Evolutionary conservation across 2,888 invertebrate genomes (phyloP).

Genomic region (Mesochorus sp.): DNA sequence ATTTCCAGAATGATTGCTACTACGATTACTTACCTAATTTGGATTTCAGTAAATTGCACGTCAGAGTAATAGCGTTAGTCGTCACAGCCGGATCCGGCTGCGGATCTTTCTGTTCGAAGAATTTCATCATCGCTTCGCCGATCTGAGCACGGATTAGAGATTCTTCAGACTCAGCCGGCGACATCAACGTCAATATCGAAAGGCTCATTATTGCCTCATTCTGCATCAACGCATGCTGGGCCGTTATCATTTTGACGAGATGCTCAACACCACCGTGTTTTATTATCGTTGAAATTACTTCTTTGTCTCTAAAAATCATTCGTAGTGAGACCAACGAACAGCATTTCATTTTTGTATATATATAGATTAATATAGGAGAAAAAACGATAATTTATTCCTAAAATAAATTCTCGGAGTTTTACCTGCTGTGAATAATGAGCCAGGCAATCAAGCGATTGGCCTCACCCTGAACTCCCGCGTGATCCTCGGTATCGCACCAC

Average conservation of each 20-base stretch:
- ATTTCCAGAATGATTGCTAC: background rate
- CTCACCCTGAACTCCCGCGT: conserved; percentile 93
- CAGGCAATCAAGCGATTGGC: conserved; percentile 91
- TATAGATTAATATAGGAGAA: too few relatives aligned
- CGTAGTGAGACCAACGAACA: too few relatives aligned
- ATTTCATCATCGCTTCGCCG: conserved; percentile 83
- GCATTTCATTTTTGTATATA: background rate
- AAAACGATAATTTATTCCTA: too few relatives aligned
- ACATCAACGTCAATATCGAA: conserved; percentile 84
- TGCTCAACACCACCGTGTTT: conserved; percentile 87
- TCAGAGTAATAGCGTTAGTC: conserved; percentile 83
- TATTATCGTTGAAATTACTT: conserved; percentile 82
- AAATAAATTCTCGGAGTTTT: background rate
- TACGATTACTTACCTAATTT: conserved; percentile 75
- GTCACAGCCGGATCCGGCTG: conserved; percentile 82
- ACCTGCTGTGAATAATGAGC: conserved; percentile 88
- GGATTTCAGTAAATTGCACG: conserved; percentile 66
- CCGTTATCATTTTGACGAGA: conserved; percentile 91
- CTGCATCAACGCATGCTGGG: conserved; percentile 94
- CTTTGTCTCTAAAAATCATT: conserved; percentile 75
- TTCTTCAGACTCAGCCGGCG: conserved; percentile 72
- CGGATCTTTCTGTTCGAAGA: conserved; percentile 83
- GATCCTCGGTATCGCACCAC: conserved; percentile 91
- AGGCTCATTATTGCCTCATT: conserved; percentile 91
- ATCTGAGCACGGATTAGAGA: conserved; percentile 83